phyloP scores from a whole-genome alignment of 2,797 vertebrate species.

The Choloepus didactylus region DNA sequence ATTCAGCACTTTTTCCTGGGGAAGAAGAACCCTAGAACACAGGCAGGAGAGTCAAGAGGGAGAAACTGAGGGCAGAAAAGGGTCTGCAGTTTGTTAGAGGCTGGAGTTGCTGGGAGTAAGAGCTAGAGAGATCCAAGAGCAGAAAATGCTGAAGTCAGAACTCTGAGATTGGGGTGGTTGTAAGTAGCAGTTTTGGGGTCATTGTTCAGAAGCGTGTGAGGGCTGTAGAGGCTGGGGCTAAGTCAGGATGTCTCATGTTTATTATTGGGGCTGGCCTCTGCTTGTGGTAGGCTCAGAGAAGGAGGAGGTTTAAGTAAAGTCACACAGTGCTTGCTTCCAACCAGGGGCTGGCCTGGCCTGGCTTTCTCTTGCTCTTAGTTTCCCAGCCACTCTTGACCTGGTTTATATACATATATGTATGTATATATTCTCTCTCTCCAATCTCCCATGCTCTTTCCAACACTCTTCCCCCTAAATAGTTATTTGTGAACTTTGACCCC shows the following conservation, averaged over 20 bases:
- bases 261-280: not conserved
- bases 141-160: not conserved
- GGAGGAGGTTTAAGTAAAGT: not conserved
- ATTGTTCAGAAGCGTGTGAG: slow-evolving; percentile 1
- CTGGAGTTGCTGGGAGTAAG: not conserved
- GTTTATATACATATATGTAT: not conserved
- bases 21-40: slow-evolving; percentile 9
- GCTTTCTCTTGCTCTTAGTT: slow-evolving; percentile 19
- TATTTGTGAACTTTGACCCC: slow-evolving; percentile 76
- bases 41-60: not conserved
- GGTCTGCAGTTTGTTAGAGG: not conserved
- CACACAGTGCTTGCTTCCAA: not conserved
- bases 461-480: not conserved
- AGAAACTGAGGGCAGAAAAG: slow-evolving; percentile 11
- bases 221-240: not conserved
- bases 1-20: slow-evolving; percentile 39
- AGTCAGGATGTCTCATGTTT: slow-evolving; percentile 34
- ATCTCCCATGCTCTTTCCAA: not conserved
- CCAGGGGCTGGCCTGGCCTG: not conserved
- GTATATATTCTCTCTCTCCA: not conserved
- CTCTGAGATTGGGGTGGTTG: not conserved
- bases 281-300: not conserved
- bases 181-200: not conserved
- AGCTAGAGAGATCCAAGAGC: not conserved
- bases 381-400: not conserved